These are phyloP conservation scores for Porites rus DNA, from an alignment of 92 coral and sea anemone genomes.

Conservation along the genomic window DNA sequence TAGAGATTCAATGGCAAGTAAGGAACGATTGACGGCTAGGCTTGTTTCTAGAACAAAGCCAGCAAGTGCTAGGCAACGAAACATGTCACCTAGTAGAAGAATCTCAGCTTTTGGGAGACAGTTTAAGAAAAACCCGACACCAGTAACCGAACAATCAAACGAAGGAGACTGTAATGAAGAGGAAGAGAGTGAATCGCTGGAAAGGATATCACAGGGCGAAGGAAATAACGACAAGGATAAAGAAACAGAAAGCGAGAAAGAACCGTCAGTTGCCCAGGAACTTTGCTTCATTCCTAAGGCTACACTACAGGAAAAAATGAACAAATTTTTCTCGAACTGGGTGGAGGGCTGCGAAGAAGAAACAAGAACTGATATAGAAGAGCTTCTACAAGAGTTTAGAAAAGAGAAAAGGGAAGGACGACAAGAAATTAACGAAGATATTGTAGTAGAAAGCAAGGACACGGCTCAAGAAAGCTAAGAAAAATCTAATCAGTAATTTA, in stretches of 20 bases:
- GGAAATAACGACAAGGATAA: conserved; percentile 12
- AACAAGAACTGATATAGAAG: conserved; percentile 34
- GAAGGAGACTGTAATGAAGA: background rate
- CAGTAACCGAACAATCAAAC: conserved; percentile 6
- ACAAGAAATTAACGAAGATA: background rate
- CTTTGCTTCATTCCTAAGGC: conserved; percentile 48
- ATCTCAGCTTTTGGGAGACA: conserved; percentile 8
- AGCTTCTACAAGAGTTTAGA: conserved; percentile 33
- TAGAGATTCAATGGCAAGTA: conserved; percentile 4
- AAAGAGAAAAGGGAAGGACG: conserved; percentile 10
- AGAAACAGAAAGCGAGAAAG: conserved; percentile 2
- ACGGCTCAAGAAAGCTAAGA: background rate
- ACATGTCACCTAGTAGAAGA: background rate
- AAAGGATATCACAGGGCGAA: background rate
- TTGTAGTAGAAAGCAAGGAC: background rate
- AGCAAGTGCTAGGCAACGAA: background rate
- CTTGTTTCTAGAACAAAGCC: background rate
- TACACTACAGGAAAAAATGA: conserved; percentile 57
- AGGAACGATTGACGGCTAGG: conserved; percentile 19
- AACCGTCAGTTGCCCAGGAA: conserved; percentile 16
- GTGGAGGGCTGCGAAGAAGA: conserved; percentile 24
- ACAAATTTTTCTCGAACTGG: conserved; percentile 47
- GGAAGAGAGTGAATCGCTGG: conserved; percentile 5
- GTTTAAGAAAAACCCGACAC: conserved; percentile 14
- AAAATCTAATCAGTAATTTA: background rate